These are phyloP conservation scores for Cryptomyrus ogoouensis DNA, from an alignment of 2,113 vertebrate species.

Conservation along the genomic window DNA sequence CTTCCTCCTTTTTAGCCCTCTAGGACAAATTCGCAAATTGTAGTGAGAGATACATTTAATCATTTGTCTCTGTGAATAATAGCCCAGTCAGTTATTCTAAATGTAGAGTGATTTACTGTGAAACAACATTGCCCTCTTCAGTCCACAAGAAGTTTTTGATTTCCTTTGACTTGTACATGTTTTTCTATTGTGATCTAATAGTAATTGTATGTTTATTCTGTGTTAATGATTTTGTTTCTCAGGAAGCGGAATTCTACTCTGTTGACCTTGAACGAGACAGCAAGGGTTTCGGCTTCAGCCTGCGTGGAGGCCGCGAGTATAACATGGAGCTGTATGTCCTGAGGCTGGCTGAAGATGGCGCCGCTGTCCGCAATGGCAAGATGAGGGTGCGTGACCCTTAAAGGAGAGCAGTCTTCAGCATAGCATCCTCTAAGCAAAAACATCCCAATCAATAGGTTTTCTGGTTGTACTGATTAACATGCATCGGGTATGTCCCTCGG, in stretches of 20 bases:
- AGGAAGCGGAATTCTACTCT: constrained; percentile 93
- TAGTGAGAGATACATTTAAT: constrained; percentile 33
- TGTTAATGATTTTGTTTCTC: constrained; percentile 6
- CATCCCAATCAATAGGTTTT: background rate
- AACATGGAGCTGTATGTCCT: constrained; percentile 96
- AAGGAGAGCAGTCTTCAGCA: background rate
- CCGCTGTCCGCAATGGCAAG: constrained; percentile 88
- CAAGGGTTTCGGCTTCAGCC: constrained; percentile 96
- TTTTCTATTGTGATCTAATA: background rate
- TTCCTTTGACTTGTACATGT: constrained; percentile 25
- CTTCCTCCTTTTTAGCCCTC: constrained; percentile 38
- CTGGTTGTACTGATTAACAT: background rate
- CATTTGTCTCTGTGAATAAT: constrained; percentile 38
- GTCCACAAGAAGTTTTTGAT: background rate
- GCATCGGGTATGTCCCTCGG: background rate
- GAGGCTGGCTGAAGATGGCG: constrained; percentile 90
- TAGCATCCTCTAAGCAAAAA: background rate
- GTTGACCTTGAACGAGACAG: constrained; percentile 93
- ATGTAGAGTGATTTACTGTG: constrained; percentile 38
- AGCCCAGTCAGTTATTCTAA: constrained; percentile 40
- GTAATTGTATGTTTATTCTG: background rate
- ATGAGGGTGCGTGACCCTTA: constrained; percentile 76
- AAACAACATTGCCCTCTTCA: constrained; percentile 21
- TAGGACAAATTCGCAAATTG: constrained; percentile 35
- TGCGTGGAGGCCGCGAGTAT: constrained; percentile 92